A percentile compares a stretch with the other conserved stretches of the same genome.
Conservation (phyloP, 2,888 invertebrate species). For the Pseudanteris insignis region DNA sequence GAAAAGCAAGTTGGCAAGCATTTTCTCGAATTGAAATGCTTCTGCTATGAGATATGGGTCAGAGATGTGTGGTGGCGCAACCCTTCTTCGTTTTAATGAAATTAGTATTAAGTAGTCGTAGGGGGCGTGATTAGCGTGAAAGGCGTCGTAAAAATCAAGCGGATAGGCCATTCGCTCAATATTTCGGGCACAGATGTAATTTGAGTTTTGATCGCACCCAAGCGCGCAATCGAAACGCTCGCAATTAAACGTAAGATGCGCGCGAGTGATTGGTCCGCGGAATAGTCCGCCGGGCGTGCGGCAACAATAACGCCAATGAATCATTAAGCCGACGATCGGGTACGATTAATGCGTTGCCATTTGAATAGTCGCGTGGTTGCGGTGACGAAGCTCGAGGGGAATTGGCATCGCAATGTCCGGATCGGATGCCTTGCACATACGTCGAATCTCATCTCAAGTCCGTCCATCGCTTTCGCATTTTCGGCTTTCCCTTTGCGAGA, state of each 20-base stretch:
- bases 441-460: slow-evolving; percentile 39
- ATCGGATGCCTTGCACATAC: slow-evolving; percentile 36
- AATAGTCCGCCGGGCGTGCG: too few relatives aligned
- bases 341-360: slow-evolving; percentile 17
- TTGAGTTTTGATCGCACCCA: slow-evolving; percentile 15
- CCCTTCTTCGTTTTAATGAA: slow-evolving; percentile 66
- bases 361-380: slow-evolving; percentile 21
- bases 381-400: slow-evolving; percentile 17
- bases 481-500: slow-evolving; percentile 41
- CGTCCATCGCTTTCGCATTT: slow-evolving; percentile 35
- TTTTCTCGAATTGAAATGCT: slow-evolving; percentile 63
- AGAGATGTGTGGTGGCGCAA: slow-evolving; percentile 60
- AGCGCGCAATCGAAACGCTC: background rate
- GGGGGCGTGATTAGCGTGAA: slow-evolving; percentile 43
- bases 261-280: too few relatives aligned
- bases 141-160: slow-evolving; percentile 59
- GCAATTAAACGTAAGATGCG: slow-evolving; percentile 8
- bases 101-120: slow-evolving; percentile 65
- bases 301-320: background rate
- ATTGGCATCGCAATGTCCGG: slow-evolving; percentile 23
- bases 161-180: slow-evolving; percentile 47
- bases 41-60: slow-evolving; percentile 66
- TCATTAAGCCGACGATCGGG: slow-evolving; percentile 14
- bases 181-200: slow-evolving; percentile 26
- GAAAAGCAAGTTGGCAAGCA: slow-evolving; percentile 45